Conservation (phyloP, 1,140 invertebrate genomes). For the Drosophila lini region DNA sequence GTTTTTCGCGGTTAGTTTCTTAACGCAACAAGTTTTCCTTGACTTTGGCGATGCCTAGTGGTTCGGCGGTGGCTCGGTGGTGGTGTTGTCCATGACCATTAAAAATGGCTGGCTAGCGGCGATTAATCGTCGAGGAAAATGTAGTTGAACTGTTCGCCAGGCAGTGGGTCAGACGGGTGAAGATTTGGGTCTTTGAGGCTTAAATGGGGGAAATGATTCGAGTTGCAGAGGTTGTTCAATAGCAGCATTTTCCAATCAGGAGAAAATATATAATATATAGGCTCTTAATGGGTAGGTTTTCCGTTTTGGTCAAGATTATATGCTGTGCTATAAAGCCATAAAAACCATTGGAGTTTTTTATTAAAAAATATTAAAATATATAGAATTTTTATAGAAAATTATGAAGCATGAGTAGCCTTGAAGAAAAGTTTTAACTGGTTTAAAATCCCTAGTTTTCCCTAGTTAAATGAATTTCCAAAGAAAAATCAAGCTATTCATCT, state of each 20-base stretch:
- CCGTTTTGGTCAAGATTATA: background rate
- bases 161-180: slow-evolving; percentile 69
- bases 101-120: slow-evolving; percentile 20
- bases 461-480: no score
- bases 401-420: no score
- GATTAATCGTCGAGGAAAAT: slow-evolving; percentile 16
- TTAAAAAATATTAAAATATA: no score
- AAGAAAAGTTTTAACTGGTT: no score
- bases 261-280: background rate
- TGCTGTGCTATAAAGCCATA: background rate
- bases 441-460: no score
- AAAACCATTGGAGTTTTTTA: background rate
- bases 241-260: background rate
- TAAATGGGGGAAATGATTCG: slow-evolving; percentile 10
- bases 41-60: slow-evolving; percentile 36
- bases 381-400: background rate
- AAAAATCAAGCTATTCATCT: background rate
- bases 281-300: background rate
- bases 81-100: slow-evolving; percentile 37
- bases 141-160: slow-evolving; percentile 46
- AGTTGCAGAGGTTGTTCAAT: background rate
- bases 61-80: slow-evolving; percentile 1
- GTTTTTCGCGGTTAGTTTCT: slow-evolving; percentile 50
- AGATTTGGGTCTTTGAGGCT: slow-evolving; percentile 39
- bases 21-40: slow-evolving; percentile 60